These are phyloP conservation scores for Nicator chloris DNA, from an alignment of 2,113 vertebrate species.

Conservation along the genomic window DNA sequence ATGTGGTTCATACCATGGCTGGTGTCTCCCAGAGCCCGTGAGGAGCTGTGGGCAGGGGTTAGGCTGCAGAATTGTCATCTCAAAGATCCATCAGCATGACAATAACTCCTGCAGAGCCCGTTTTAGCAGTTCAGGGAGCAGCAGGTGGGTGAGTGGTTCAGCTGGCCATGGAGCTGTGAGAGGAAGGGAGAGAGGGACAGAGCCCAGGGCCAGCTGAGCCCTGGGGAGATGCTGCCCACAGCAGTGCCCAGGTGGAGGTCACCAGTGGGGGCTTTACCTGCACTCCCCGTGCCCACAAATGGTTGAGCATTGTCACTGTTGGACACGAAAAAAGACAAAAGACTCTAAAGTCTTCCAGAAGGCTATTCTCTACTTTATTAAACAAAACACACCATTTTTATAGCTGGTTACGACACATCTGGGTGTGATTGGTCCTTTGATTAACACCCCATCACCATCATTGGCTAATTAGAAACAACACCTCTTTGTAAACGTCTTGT, in stretches of 20 bases:
- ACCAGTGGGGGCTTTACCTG: accelerated
- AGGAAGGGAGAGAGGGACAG: neutral
- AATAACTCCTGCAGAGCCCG: neutral
- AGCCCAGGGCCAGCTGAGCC: neutral
- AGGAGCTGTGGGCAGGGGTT: neutral
- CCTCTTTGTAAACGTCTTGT: no score
- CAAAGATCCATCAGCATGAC: no score
- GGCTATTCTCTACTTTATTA: no score
- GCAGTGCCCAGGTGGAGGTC: neutral
- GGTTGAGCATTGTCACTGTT: accelerated
- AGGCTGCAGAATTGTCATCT: neutral
- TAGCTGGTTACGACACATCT: no score
- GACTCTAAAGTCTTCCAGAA: no score
- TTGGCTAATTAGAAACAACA: no score
- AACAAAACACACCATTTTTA: no score
- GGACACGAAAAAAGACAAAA: no score
- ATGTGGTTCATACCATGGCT: neutral
- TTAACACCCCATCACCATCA: no score
- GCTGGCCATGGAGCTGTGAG: neutral
- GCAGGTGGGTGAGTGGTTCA: neutral
- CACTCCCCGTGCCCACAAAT: accelerated
- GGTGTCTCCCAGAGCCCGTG: neutral
- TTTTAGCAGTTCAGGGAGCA: neutral
- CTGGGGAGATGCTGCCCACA: neutral
- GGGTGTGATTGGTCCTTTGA: no score